Base-by-base conservation (phyloP, 2,888 invertebrate genomes). In the Aphidoletes aphidimyza region DNA sequence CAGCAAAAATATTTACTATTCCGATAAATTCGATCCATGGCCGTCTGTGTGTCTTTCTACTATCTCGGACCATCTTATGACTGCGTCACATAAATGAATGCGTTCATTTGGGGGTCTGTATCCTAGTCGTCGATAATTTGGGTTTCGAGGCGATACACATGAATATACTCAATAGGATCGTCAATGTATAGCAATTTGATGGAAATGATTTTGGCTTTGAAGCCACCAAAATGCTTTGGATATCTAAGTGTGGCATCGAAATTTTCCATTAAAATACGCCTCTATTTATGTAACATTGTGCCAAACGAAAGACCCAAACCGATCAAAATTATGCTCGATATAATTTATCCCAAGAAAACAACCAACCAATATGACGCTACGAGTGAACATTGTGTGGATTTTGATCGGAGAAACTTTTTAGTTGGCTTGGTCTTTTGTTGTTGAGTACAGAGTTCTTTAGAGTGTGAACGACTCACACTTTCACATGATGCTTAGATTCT, bases 41-140 rank as follows among this genome's bases (percentile, higher is more conserved):
- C 17, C 14, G 30, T 69, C 9, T 69, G 69, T 17, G 30, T 69
- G 69, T 26, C 30, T 26, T 69, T 2, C 17, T 17, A 30, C 34
- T 69, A 69, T 69, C 69, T 69, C 30, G n/a, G 69, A 69, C 69
- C 69, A 69, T 69, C 69, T 30, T 54, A 54, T 69, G 69, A 30
- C 34, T 69, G 69, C 17, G 11, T 9, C 9, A n/a, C 69, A 69
- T 69, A 69, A n/a, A 69, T 69, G 69, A 69, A 69, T n/a, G 69
- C 69, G 69, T 69, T 69, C 30, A 69, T 69, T 69, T 69, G 69
- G 14, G 69, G 34, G 1, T 30, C n/a, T 26, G 22, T 69, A 22
- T 3, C 22, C 3, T 30, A 3, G 54, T 69, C 69, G 69, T 69
- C 30, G 69, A 69, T 69, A 11, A 30, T 69, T 69, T 69, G 30